These are phyloP conservation scores for Phrynocephalus forsythii DNA, from an alignment of 2,797 vertebrate species.

Conservation along the genomic window DNA sequence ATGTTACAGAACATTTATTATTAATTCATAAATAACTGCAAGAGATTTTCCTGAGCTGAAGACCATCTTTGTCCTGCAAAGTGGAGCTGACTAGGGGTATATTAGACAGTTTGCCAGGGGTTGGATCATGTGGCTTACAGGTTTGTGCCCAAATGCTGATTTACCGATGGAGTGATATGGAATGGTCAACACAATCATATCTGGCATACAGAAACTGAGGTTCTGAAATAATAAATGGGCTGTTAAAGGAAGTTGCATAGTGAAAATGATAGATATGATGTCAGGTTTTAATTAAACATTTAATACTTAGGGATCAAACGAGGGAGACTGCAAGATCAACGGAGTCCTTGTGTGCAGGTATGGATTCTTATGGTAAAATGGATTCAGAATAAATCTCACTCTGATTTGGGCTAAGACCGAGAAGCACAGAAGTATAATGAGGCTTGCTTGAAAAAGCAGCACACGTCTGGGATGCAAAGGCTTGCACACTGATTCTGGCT, in stretches of 20 bases:
- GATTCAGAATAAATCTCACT: neutral
- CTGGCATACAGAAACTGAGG: neutral
- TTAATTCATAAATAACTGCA: slow-evolving; percentile 39
- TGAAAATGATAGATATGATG: neutral
- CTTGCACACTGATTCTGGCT: slow-evolving; percentile 2
- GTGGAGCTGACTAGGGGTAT: neutral
- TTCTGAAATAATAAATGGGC: neutral
- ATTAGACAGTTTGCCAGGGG: neutral
- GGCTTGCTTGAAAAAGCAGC: neutral
- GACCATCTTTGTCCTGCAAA: neutral
- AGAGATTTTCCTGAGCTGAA: slow-evolving; percentile 27
- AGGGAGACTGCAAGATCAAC: neutral
- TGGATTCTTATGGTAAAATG: neutral
- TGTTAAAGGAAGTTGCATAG: neutral
- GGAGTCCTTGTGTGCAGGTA: neutral
- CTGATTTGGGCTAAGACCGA: neutral
- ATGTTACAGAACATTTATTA: slow-evolving; percentile 24
- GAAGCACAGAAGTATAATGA: neutral
- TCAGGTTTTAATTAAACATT: neutral
- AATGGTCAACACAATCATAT: neutral
- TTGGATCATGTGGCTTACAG: neutral
- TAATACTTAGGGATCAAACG: neutral
- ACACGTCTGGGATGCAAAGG: neutral
- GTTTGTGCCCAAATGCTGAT: neutral
- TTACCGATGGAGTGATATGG: neutral